Evolutionary conservation across 2,888 invertebrate genomes (phyloP), one percentile per base, ranked within the genome.

Genomic region (Melinaea menophilus): DNA sequence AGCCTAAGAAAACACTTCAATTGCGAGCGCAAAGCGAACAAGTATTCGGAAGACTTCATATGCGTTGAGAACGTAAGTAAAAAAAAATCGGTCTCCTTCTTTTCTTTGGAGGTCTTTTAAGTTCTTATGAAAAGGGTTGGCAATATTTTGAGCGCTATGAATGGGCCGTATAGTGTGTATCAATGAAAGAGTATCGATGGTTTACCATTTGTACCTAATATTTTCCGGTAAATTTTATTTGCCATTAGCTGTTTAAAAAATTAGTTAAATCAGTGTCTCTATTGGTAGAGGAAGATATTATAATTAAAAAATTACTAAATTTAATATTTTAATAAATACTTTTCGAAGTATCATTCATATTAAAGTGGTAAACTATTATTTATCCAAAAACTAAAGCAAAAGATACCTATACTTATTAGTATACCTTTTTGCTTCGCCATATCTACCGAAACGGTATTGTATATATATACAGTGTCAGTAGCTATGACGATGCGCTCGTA

Each of bases 141-240:
- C 88, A 89, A 89, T 89, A 88, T 88, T 88, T 88, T 88, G 79
- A 88, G 86, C 88, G 82, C 75, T 78, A 79, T 88, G 88, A 88
- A 89, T 86, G 79, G 85, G 75, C 73, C 77, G 75, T 80, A 81
- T 81, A 80, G 22, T 22, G 22, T 22, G 22, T 22, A 22, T 22
- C 22, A 22, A 85, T 84, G 84, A 79, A 73, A 87, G 86, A 84
- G 80, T 76, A 62, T 63, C 69, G 66, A 79, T 69, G 74, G 70
- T 76, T 80, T 69, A 78, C 82, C 88, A 85, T 73, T 82, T 72
- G 74, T 41, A 5, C 37, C 13, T 12, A 58, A 56, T 51, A 41
- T 58, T 22, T 34, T 61, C 34, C 22, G 59, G 41, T 9, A 41
- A 41, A 9, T 5, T 41, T 41, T 41, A 9, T 9, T 7, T 37